phyloP scores from a whole-genome alignment of 2,888 invertebrate genomes.

The Hyalella azteca region DNA sequence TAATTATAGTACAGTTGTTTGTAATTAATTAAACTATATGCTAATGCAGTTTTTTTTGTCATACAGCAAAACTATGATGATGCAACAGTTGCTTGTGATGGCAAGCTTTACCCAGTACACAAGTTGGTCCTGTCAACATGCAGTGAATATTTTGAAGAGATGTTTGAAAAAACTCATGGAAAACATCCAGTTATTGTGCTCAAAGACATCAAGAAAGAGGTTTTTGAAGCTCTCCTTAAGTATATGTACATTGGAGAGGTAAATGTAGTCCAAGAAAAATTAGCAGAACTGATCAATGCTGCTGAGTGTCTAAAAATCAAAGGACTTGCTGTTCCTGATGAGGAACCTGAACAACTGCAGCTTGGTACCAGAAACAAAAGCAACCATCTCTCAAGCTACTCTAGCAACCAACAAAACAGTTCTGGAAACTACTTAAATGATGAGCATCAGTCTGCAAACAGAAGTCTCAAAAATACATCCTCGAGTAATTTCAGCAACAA shows the following conservation, averaged over 20 bases:
- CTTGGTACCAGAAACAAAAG: not conserved
- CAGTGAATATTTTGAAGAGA: conserved; percentile 45
- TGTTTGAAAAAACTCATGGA: conserved; percentile 36
- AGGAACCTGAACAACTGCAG: conserved; percentile 7
- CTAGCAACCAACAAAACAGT: not conserved
- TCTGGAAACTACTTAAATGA: not conserved
- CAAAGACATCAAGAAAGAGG: conserved; percentile 40
- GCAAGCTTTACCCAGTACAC: conserved; percentile 40
- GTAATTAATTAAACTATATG: too few relatives aligned
- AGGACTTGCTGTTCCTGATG: conserved; percentile 45
- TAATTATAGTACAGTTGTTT: too few relatives aligned
- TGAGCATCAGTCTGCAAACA: not conserved
- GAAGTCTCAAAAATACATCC: not conserved
- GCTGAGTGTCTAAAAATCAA: conserved; percentile 43
- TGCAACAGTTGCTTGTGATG: conserved; percentile 43
- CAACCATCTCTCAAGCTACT: not conserved
- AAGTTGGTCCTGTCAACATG: conserved; percentile 43
- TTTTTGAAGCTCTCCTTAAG: conserved; percentile 39
- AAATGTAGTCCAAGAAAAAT: conserved; percentile 39
- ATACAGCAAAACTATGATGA: conserved; percentile 40
- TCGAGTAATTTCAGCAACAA: not conserved
- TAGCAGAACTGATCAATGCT: conserved; percentile 40
- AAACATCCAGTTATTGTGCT: conserved; percentile 43
- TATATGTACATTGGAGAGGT: conserved; percentile 45
- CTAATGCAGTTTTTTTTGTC: not conserved